Evolutionary conservation across 2,888 invertebrate genomes (phyloP), one percentile per base, ranked within the genome.

Genomic region (Ochropleura plecta): DNA sequence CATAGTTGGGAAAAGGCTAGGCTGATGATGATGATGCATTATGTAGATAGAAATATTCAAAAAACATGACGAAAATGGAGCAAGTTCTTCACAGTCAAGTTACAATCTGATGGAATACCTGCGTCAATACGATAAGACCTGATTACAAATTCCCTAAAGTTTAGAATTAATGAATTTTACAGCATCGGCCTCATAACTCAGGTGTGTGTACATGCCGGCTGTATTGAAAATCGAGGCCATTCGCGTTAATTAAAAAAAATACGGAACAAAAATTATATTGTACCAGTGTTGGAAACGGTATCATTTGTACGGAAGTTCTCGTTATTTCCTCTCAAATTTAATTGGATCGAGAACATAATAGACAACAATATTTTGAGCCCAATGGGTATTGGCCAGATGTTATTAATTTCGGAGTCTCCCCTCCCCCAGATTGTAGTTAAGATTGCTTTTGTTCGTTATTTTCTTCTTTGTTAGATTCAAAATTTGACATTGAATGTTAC

Each of bases 281-380:
- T 53, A 67, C 42, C 40, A 64, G 42, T 53, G 44, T 68, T 79
- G 16, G 14, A 74, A 78, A 53, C 40, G 48, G 44, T 60, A 68
- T 53, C 68, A 65, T 68, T 68, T 75, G 30, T 49, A 53, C 44
- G 62, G 14, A 44, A 44, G 49, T 51, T 48, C 30, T 51, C 8
- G 10, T 42, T 67, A 67, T 63, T 67, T 73, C 14, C 63, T 67
- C 67, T 64, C 42, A 8, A 48, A 71, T 64, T 63, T 79, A 79
- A 74, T 64, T 74, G 30, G 42, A 53, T 30, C 48, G 53, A 55
- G 30, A 71, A 59, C 16, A 60, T 73, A 73, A 79, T 78, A 63
- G 44, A n/a, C 20, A 68, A 48, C 1, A 40, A 51, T 63, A 67
- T 79, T 12, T 79, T 30, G 57, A 57, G 46, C 48, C 79, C 74